Conservation (phyloP, 2,797 vertebrate genomes). For the Glyptemys insculpta region DNA sequence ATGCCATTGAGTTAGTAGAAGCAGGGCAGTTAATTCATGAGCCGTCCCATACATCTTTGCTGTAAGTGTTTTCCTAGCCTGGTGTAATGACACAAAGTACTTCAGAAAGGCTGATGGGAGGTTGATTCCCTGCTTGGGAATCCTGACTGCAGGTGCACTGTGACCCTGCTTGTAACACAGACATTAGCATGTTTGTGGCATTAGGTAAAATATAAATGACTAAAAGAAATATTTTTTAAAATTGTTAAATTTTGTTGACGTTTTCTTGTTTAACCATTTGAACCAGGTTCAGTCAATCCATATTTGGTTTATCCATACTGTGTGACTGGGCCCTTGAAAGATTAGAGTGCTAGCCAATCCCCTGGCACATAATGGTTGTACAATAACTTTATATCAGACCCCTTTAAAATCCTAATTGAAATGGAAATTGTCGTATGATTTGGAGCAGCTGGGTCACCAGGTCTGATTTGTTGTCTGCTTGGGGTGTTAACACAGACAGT, state of each 20-base stretch:
- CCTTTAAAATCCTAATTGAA: background rate
- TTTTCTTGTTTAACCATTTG: background rate
- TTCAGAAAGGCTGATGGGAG: background rate
- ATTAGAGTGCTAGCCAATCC: background rate
- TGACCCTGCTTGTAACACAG: background rate
- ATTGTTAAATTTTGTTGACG: background rate
- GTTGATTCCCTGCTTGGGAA: background rate
- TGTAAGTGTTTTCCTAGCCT: conserved; percentile 55
- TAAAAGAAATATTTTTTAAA: background rate
- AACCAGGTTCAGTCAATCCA: background rate
- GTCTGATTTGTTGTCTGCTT: background rate
- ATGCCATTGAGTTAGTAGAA: conserved; percentile 75
- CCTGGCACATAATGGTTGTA: background rate
- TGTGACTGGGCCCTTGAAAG: background rate
- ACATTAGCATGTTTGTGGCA: background rate
- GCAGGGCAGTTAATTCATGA: conserved; percentile 68
- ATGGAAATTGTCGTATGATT: background rate
- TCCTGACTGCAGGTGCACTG: background rate
- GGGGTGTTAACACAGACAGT: background rate
- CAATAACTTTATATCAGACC: background rate
- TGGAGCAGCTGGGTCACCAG: background rate
- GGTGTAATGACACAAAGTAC: background rate
- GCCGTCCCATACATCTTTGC: conserved; percentile 23
- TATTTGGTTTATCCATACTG: background rate
- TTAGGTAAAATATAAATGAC: background rate